phyloP scores from a whole-genome alignment of 2,113 vertebrate species.

The Nestor notabilis region DNA sequence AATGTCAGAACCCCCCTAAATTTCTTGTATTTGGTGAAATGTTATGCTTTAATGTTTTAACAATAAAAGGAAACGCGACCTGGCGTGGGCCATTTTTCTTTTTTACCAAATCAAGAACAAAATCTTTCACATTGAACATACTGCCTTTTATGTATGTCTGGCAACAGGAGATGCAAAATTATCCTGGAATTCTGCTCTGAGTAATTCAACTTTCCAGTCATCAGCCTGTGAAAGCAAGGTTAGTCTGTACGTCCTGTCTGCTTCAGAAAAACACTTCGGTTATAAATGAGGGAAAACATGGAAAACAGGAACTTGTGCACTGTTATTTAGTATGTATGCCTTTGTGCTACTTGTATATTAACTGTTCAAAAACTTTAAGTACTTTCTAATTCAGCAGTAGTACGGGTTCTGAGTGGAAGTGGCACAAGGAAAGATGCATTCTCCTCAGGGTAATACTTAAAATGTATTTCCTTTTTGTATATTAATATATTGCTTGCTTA shows the following conservation, averaged over 20 bases:
- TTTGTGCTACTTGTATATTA: neutral
- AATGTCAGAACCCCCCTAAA: constrained; percentile 20
- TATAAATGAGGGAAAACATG: neutral
- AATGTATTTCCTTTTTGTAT: neutral
- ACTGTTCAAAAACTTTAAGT: neutral
- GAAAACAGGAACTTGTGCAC: neutral
- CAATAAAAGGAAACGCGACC: constrained; percentile 64
- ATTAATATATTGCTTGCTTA: neutral
- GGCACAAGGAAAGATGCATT: neutral
- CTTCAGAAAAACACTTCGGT: neutral
- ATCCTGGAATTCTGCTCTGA: neutral
- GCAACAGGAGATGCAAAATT: neutral
- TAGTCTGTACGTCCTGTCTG: neutral
- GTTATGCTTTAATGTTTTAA: constrained; percentile 69
- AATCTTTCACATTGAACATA: neutral
- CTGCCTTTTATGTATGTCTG: neutral
- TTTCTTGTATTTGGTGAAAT: constrained; percentile 64
- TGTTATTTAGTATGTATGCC: neutral
- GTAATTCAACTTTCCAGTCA: neutral
- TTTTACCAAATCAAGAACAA: neutral
- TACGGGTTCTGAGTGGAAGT: neutral
- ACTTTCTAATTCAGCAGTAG: neutral
- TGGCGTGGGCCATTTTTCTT: neutral
- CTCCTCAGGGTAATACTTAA: neutral
- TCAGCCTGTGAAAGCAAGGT: neutral